Conservation (phyloP, 1,140 invertebrate genomes). For the Trachelipus rathkii region DNA sequence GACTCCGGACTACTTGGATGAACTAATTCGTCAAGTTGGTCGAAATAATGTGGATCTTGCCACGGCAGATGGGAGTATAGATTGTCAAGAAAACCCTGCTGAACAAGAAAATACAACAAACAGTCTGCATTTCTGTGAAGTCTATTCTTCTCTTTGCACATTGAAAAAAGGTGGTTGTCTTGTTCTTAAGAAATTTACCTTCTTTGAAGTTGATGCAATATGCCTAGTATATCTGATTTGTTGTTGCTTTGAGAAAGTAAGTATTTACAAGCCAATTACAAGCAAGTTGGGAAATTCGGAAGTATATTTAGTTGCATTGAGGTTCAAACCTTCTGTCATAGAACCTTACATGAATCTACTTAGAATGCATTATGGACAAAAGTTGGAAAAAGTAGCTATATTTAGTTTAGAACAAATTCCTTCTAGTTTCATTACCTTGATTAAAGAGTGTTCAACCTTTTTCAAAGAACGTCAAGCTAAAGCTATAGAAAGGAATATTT, state of each 20-base stretch:
- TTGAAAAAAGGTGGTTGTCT: slow-evolving; percentile 65
- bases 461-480: slow-evolving; percentile 55
- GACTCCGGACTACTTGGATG: slow-evolving; percentile 57
- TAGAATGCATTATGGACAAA: too few relatives aligned
- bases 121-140: slow-evolving; percentile 73
- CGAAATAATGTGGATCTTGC: slow-evolving; percentile 55
- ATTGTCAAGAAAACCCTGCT: slow-evolving; percentile 74
- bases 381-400: slow-evolving; percentile 52
- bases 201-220: slow-evolving; percentile 76
- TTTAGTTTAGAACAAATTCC: slow-evolving; percentile 63
- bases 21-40: slow-evolving; percentile 55
- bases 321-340: slow-evolving; percentile 49
- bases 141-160: too few relatives aligned
- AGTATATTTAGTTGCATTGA: slow-evolving; percentile 76
- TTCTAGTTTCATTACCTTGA: slow-evolving; percentile 62
- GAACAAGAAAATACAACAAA: slow-evolving; percentile 78
- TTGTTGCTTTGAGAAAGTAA: slow-evolving; percentile 66
- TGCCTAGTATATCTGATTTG: slow-evolving; percentile 75
- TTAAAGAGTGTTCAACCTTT: slow-evolving; percentile 60
- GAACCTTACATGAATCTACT: too few relatives aligned
- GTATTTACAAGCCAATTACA: slow-evolving; percentile 78
- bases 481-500: slow-evolving; percentile 33
- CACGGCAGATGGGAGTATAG: slow-evolving; percentile 89
- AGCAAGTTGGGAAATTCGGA: slow-evolving; percentile 94
- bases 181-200: slow-evolving; percentile 89